Conservation (phyloP, 2,797 vertebrate species). For the Aythya fuligula region DNA sequence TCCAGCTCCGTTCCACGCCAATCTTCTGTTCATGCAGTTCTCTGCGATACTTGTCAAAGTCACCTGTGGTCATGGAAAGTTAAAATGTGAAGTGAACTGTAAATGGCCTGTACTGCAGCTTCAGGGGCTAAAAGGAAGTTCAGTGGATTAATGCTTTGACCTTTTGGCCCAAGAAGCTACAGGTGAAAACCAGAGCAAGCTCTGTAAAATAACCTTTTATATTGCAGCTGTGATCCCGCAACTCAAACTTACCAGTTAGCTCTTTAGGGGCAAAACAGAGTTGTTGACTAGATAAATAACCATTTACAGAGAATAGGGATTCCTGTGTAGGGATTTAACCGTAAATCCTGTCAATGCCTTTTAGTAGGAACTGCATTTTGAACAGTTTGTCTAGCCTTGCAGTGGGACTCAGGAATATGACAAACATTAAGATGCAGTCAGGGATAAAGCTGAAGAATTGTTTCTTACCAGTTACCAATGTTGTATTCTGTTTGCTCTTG, state of each 20-base stretch:
- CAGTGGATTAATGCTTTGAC: neutral
- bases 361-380: neutral
- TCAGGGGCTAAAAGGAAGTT: no score
- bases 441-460: neutral
- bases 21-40: conserved; percentile 73
- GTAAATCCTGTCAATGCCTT: rapidly evolving
- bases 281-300: neutral
- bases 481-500: neutral
- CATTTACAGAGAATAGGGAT: rapidly evolving
- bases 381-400: neutral
- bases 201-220: neutral
- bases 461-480: neutral
- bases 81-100: neutral
- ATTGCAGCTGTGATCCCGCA: neutral
- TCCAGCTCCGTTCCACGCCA: conserved; percentile 27
- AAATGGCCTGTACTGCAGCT: rapidly evolving
- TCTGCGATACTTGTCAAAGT: conserved; percentile 64
- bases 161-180: neutral
- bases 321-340: neutral
- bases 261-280: neutral
- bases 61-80: conserved; percentile 30
- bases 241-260: no score
- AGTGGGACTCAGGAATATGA: neutral
- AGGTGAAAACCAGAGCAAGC: neutral
- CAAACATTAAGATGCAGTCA: neutral